Percentiles rank a stretch among this genome's conserved stretches.
Conservation (phyloP, 2,888 invertebrate species). For the Leistus spinibarbis region DNA sequence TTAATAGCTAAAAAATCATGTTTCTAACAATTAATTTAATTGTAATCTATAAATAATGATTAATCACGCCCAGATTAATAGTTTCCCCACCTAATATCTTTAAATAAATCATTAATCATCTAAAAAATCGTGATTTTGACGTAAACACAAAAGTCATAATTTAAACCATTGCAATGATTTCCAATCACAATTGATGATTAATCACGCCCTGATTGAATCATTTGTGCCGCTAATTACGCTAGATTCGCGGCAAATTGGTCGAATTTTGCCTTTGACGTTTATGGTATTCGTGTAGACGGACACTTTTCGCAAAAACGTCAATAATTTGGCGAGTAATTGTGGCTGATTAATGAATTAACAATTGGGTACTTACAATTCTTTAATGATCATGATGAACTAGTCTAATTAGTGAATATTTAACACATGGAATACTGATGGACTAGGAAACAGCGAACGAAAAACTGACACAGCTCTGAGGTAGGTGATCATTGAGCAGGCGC, state of each 20-base stretch:
- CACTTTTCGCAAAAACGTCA: background rate
- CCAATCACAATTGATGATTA: too few species aligned
- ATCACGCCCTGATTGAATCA: background rate
- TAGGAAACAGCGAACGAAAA: constrained; percentile 13
- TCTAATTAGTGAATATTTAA: constrained; percentile 46
- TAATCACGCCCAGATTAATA: background rate
- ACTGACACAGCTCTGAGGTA: constrained; percentile 20
- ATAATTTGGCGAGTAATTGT: background rate
- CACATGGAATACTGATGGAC: constrained; percentile 48
- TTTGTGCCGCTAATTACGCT: background rate
- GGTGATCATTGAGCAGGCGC: constrained; percentile 63
- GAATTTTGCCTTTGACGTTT: background rate
- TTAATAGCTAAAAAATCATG: too few species aligned
- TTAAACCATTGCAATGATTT: too few species aligned
- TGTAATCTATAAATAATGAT: background rate
- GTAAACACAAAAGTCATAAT: too few species aligned
- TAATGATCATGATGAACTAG: constrained; percentile 69
- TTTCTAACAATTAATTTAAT: background rate
- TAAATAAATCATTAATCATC: too few species aligned
- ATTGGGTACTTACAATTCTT: constrained; percentile 68
- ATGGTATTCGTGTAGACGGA: background rate
- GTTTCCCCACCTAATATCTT: too few species aligned
- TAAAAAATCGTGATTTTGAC: too few species aligned
- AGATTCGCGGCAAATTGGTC: background rate
- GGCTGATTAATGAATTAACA: background rate